Evolutionary conservation across 2,113 vertebrate genomes (phyloP), one percentile per base, ranked within the genome.

Genomic region (Okapia johnstoni): DNA sequence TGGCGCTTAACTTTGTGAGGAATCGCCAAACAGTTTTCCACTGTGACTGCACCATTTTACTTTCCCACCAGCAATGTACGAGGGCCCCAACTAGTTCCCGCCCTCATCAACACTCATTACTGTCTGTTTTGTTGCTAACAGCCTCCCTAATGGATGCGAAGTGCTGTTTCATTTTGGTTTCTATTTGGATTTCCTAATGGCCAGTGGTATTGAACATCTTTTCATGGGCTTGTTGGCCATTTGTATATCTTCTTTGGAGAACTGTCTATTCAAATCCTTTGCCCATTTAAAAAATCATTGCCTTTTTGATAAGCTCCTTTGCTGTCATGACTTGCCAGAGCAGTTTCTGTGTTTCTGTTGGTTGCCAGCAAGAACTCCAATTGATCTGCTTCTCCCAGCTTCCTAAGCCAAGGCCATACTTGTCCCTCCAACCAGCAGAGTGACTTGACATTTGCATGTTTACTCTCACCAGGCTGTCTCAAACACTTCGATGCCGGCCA

Each of bases 381-480:
- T 3, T 14, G 16, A 43, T 61, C 8, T 4, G 3, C 30, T 50
- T 66, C 50, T 83, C 76, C 16, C 36, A 0, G 3, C 25, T 17
- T 3, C 19, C 6, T 6, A 61, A 28, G 40, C 95, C 60, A 28
- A 3, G 85, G 76, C n/a, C 76, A 76, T 23, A 19, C 13, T 33
- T 36, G 6, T 11, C 30, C 63, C 14, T 89, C 61, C 30, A 77
- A 14, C 30, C 30, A 55, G 85, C 63, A 88, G 61, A 77, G 46
- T 10, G 54, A 10, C 54, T 84, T 0, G 0, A 28, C 0, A 2
- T 48, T 33, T 1, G 8, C 61, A 52, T 28, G 23, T n/a, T n/a
- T n/a, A n/a, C n/a, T n/a, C n/a, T n/a, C n/a, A n/a, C n/a, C n/a
- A n/a, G n/a, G n/a, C n/a, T n/a, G n/a, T n/a, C n/a, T n/a, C n/a